Percentiles rank a stretch among this genome's conserved stretches.
These are phyloP conservation scores for Macroglossus sobrinus DNA, from an alignment of 2,113 vertebrate genomes.

Conservation along the genomic window DNA sequence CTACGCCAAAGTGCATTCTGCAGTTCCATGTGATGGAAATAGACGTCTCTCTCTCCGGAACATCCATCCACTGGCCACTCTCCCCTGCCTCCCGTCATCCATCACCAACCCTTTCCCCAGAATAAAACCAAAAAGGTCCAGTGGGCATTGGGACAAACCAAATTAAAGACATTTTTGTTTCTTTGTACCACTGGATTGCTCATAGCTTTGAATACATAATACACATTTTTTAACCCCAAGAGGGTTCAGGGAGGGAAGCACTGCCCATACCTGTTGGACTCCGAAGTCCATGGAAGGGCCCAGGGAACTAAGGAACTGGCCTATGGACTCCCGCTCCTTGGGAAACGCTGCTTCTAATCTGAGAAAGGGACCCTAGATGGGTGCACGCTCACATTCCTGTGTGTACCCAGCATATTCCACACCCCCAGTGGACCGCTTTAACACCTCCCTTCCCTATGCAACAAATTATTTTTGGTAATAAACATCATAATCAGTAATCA, in stretches of 20 bases:
- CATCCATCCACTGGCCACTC: fast-evolving
- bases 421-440: neutral
- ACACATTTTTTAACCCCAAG: neutral
- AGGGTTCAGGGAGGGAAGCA: neutral
- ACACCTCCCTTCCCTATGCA: neutral
- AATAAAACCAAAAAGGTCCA: neutral
- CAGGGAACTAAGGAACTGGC: neutral
- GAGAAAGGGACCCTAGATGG: neutral
- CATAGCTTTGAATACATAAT: neutral
- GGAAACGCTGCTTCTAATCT: neutral
- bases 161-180: neutral
- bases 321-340: neutral
- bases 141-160: neutral
- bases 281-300: neutral
- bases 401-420: neutral
- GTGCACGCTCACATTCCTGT: neutral
- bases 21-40: no score
- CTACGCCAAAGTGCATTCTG: neutral
- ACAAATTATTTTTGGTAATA: neutral
- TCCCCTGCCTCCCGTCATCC: fast-evolving
- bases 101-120: neutral
- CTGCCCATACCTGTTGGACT: neutral
- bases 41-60: neutral
- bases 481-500: neutral
- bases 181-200: neutral